phyloP scores from a whole-genome alignment of 2,113 vertebrate species.

The Mellivora capensis region DNA sequence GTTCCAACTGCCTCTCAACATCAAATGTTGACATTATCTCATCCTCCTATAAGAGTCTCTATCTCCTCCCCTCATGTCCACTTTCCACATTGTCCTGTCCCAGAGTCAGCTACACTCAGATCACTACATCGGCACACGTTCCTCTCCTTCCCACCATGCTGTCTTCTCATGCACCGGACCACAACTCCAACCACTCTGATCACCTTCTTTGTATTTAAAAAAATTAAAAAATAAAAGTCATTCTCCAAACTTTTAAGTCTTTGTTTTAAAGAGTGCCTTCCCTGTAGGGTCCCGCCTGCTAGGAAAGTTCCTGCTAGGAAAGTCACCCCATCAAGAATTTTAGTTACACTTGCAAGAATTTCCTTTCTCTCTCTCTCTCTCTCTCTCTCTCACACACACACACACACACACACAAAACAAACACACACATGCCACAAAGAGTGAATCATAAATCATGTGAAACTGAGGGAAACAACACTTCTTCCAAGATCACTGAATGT shows the following conservation, averaged over 20 bases:
- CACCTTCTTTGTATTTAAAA: background rate
- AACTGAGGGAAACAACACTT: background rate
- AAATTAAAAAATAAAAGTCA: background rate
- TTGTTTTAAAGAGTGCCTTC: background rate
- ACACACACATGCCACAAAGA: background rate
- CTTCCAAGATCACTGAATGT: background rate
- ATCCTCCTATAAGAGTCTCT: background rate
- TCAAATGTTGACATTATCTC: background rate
- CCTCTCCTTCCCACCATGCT: background rate
- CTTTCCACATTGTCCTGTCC: background rate
- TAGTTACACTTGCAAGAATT: background rate
- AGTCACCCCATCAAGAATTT: background rate
- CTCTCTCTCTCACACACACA: background rate
- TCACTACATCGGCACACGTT: fast-evolving
- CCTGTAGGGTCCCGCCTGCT: too few species aligned
- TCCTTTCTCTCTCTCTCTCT: background rate
- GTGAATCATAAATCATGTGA: background rate
- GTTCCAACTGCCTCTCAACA: background rate
- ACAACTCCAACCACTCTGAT: background rate
- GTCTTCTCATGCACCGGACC: background rate
- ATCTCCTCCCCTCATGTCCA: fast-evolving
- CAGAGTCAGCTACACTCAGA: background rate
- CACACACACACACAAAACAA: background rate
- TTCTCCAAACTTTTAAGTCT: background rate
- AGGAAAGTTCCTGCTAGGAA: background rate